A percentile compares a stretch with the other conserved stretches of the same genome.
These are phyloP conservation scores for Xylocopa sonorina DNA, from an alignment of 1,140 invertebrate genomes.

Conservation along the genomic window DNA sequence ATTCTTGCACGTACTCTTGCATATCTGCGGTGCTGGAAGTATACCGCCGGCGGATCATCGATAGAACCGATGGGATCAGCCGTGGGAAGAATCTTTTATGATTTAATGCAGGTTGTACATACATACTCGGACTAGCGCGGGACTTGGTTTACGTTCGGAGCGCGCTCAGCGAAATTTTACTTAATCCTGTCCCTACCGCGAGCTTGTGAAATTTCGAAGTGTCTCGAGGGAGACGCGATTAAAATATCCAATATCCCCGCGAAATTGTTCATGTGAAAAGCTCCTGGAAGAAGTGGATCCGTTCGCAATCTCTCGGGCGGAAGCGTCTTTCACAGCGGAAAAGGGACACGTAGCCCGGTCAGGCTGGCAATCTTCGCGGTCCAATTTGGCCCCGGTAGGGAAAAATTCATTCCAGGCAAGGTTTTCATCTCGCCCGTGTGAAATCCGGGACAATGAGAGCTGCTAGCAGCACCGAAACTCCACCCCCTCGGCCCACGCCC, in stretches of 20 bases:
- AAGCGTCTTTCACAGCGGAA: constrained; percentile 20
- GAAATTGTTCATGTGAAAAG: background rate
- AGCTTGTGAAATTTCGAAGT: no score
- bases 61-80: background rate
- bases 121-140: no score
- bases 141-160: no score
- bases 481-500: background rate
- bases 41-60: no score
- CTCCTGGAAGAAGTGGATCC: background rate
- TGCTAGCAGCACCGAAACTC: constrained; percentile 53
- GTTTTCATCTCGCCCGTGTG: constrained; percentile 63
- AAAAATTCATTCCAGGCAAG: constrained; percentile 63
- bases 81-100: no score
- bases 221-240: no score
- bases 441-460: constrained; percentile 65
- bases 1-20: constrained; percentile 17
- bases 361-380: constrained; percentile 60
- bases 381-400: constrained; percentile 62
- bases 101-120: no score
- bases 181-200: no score
- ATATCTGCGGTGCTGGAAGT: background rate
- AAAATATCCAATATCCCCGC: background rate
- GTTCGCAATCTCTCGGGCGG: constrained; percentile 17
- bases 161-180: no score
- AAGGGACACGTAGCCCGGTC: constrained; percentile 10